Conservation (phyloP, 1,140 invertebrate species). For the Mizuhopecten yessoensis region DNA sequence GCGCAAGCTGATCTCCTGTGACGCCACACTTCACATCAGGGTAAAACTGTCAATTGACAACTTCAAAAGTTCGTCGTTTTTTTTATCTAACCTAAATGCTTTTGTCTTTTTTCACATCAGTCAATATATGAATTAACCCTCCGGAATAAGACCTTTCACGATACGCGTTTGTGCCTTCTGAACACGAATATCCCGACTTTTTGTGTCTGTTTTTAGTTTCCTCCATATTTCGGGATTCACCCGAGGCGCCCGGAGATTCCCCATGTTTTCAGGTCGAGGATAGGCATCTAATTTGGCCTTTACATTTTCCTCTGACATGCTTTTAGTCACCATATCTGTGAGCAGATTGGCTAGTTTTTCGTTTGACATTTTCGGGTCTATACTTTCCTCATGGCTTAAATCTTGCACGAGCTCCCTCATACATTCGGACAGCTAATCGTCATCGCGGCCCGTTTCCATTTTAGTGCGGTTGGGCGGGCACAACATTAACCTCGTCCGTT, state of each 20-base stretch:
- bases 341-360: not conserved
- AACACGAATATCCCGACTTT: not conserved
- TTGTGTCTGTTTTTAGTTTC: not conserved
- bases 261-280: not conserved
- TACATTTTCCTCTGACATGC: not conserved
- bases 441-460: too few species aligned
- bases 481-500: not conserved
- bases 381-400: not conserved
- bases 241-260: not conserved
- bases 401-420: not conserved
- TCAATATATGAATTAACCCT: not conserved
- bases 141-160: not conserved
- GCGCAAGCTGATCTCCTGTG: not conserved
- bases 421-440: not conserved
- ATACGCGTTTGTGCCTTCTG: conserved; percentile 10
- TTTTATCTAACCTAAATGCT: not conserved
- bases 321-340: not conserved
- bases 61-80: not conserved
- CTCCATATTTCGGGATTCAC: not conserved
- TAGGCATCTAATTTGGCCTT: not conserved
- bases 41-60: not conserved
- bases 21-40: not conserved
- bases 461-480: not conserved
- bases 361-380: not conserved
- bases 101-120: not conserved